These are phyloP conservation scores for Amiota mariae DNA, from an alignment of 2,888 invertebrate genomes.

Conservation along the genomic window DNA sequence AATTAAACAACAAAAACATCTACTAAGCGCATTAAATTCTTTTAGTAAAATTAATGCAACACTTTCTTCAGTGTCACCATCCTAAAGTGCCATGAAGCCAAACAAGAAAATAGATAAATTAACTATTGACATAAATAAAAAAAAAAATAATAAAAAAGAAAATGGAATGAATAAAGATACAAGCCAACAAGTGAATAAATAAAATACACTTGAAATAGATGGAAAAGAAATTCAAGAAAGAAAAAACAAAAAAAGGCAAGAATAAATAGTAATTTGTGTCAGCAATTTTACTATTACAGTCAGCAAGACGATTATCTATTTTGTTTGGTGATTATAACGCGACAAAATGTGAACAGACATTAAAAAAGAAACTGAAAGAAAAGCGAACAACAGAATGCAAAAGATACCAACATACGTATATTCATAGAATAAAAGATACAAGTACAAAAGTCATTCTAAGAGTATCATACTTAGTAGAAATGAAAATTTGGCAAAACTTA, in stretches of 20 bases:
- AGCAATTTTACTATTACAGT: constrained; percentile 17
- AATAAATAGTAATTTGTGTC: constrained; percentile 29
- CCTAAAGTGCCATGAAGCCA: background rate
- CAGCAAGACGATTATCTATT: constrained; percentile 26
- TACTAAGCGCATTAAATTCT: constrained; percentile 23
- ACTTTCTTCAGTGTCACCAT: background rate
- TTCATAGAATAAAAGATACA: too few relatives aligned
- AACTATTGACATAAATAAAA: too few relatives aligned
- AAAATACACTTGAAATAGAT: background rate
- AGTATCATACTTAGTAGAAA: background rate
- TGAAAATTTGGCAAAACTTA: background rate
- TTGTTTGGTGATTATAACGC: constrained; percentile 12
- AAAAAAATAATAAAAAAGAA: too few relatives aligned
- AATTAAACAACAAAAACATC: background rate
- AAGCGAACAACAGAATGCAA: background rate
- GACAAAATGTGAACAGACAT: background rate
- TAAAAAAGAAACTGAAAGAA: background rate
- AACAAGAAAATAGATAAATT: too few relatives aligned
- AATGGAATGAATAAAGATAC: background rate
- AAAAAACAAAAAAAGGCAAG: background rate
- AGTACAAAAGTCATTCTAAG: too few relatives aligned
- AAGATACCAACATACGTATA: background rate
- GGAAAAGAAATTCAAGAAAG: constrained; percentile 8
- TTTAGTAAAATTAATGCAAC: constrained; percentile 20
- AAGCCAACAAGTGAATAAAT: too few relatives aligned